Percentiles rank a stretch among this genome's conserved stretches.
Conservation (phyloP, 2,888 invertebrate species). For the Agriopis aurantiaria region DNA sequence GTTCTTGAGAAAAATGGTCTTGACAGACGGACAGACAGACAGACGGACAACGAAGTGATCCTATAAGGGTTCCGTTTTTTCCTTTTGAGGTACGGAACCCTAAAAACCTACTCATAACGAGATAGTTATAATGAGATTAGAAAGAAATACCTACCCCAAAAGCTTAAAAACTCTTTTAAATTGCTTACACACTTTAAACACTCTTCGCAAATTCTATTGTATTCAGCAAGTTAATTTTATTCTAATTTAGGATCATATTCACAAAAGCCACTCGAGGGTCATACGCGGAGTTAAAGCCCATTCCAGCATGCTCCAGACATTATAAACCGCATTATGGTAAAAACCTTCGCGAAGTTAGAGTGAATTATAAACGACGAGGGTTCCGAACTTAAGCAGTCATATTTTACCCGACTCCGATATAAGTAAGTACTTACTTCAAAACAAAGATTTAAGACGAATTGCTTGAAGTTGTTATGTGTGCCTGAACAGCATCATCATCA, state of each 20-base stretch:
- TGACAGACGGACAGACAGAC: too few species aligned
- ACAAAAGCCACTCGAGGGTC: conserved; percentile 15
- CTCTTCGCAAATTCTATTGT: conserved; percentile 4
- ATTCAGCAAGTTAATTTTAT: conserved; percentile 21
- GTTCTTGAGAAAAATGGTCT: too few species aligned
- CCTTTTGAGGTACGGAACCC: too few species aligned
- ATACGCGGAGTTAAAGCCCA: conserved; percentile 12
- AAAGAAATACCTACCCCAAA: too few species aligned
- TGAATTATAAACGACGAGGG: not conserved
- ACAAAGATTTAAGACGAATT: not conserved
- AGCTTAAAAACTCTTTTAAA: not conserved
- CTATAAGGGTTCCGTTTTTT: too few species aligned
- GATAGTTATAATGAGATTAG: too few species aligned
- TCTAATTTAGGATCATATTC: conserved; percentile 14
- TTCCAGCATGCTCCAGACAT: conserved; percentile 21
- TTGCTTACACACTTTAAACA: not conserved
- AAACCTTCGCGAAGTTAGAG: conserved; percentile 4
- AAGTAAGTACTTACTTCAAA: not conserved
- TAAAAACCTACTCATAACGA: too few species aligned
- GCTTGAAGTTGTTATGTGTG: not conserved
- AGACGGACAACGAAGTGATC: too few species aligned
- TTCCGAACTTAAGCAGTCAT: not conserved
- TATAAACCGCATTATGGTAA: conserved; percentile 28
- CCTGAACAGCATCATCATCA: too few species aligned
- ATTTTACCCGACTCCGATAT: not conserved